Evolutionary conservation across 2,113 vertebrate species (phyloP).

Genomic region (Pluvianellus socialis): DNA sequence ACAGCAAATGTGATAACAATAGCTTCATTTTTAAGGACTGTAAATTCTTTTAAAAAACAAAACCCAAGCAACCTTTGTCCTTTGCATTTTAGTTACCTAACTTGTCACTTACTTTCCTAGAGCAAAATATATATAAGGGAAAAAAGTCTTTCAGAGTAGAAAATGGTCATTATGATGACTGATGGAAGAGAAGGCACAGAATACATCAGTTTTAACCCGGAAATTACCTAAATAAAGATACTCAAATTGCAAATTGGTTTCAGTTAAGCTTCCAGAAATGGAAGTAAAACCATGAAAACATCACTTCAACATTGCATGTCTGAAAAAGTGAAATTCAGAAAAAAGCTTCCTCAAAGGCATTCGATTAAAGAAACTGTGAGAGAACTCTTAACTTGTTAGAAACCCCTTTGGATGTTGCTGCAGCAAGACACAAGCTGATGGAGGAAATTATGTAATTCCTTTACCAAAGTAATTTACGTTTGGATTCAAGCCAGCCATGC

Average conservation of each 20-base stretch:
- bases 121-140: neutral
- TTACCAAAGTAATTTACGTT: neutral
- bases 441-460: neutral
- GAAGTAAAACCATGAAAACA: neutral
- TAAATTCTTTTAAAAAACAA: neutral
- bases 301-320: neutral
- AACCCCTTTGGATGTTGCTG: neutral
- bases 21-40: neutral
- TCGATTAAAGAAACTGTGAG: neutral
- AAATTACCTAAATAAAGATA: neutral
- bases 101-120: neutral
- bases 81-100: neutral
- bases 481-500: neutral
- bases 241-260: neutral
- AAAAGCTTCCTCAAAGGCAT: neutral
- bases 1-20: neutral
- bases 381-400: neutral
- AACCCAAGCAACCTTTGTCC: neutral
- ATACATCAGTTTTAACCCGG: neutral
- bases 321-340: neutral
- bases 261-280: neutral
- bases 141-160: neutral
- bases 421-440: neutral
- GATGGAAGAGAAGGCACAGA: neutral
- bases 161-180: neutral